phyloP scores from a whole-genome alignment of 2,113 vertebrate genomes.

The Nicator chloris region DNA sequence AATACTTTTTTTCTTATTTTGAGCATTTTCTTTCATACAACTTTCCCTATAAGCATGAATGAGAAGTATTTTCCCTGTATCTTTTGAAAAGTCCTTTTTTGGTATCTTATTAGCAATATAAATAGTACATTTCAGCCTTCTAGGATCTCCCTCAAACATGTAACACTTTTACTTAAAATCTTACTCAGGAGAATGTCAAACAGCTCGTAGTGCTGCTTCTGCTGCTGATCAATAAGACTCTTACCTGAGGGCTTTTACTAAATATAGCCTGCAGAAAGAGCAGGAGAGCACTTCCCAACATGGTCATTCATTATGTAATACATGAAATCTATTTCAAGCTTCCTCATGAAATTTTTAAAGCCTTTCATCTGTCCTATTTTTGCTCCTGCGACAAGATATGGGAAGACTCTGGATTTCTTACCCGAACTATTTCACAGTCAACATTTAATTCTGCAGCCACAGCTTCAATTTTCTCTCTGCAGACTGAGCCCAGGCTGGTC shows the following conservation, averaged over 20 bases:
- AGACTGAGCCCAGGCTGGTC: conserved; percentile 97
- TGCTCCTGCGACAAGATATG: conserved; percentile 14
- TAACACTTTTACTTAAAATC: not conserved
- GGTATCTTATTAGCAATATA: not conserved
- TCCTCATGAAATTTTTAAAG: conserved; percentile 63
- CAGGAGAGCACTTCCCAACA: conserved; percentile 51
- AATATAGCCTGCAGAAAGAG: conserved; percentile 57
- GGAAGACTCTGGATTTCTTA: conserved; percentile 72
- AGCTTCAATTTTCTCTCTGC: conserved; percentile 95
- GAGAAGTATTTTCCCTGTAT: not conserved
- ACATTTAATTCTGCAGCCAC: conserved; percentile 92
- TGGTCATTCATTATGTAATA: conserved; percentile 67
- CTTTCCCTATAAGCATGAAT: not conserved
- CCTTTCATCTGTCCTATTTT: conserved; percentile 62
- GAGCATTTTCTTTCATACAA: not conserved
- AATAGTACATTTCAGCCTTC: not conserved
- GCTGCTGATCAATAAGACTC: conserved; percentile 37
- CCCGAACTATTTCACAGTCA: conserved; percentile 99
- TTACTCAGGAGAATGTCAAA: not conserved
- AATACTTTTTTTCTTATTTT: not conserved
- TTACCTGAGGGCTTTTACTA: conserved; percentile 64
- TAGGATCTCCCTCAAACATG: not conserved
- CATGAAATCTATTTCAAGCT: conserved; percentile 65
- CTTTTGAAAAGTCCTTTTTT: not conserved
- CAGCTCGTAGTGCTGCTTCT: not conserved